Conservation (phyloP, 2,888 invertebrate species). For the Gisinianus flammeolus region DNA sequence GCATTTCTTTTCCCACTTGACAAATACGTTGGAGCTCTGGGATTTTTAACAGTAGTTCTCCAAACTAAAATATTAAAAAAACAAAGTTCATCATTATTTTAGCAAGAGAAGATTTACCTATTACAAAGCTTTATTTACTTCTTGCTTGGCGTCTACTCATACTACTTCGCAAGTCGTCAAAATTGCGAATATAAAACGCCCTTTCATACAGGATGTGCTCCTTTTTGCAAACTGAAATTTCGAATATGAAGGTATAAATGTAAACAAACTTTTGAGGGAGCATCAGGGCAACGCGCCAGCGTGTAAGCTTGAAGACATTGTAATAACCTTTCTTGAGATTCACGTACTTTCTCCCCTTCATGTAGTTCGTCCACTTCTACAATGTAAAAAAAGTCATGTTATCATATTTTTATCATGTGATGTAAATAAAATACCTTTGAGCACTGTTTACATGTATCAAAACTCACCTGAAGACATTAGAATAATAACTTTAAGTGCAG, state of each 20-base stretch:
- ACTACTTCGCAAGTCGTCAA: too few species aligned
- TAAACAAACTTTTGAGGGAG: slow-evolving; percentile 79
- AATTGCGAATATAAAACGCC: too few species aligned
- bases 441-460: slow-evolving; percentile 8
- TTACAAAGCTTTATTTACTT: too few species aligned
- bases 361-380: slow-evolving; percentile 88
- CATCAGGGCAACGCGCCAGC: slow-evolving; percentile 85
- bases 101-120: too few species aligned
- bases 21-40: slow-evolving; percentile 94
- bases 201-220: too few species aligned
- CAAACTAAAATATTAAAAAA: slow-evolving; percentile 67
- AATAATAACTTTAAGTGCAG: slow-evolving; percentile 93
- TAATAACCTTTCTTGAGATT: slow-evolving; percentile 91
- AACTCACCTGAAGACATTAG: slow-evolving; percentile 83
- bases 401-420: too few species aligned
- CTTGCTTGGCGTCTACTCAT: too few species aligned
- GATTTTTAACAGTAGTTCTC: slow-evolving; percentile 87
- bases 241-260: too few species aligned
- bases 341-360: slow-evolving; percentile 91
- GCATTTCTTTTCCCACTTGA: slow-evolving; percentile 93
- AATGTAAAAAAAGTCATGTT: slow-evolving; percentile 52
- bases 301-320: slow-evolving; percentile 93
- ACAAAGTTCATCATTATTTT: too few species aligned
- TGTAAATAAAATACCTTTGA: slow-evolving; percentile 7
- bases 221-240: too few species aligned